Base-by-base conservation (phyloP, 2,888 invertebrate genomes). In the Eudasyphora cyanicolor region DNA sequence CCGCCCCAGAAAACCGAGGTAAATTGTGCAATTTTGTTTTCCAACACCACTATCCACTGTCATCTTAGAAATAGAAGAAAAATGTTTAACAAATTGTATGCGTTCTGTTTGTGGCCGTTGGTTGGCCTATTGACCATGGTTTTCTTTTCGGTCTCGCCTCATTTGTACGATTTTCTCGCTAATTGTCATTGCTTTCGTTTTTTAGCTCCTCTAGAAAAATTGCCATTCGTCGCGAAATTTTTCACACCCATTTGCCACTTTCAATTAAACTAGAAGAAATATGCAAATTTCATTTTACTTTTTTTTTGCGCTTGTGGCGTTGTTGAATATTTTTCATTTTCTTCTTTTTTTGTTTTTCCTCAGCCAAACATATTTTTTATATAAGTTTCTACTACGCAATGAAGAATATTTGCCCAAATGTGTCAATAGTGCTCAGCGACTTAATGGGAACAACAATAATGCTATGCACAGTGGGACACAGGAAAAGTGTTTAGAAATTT, bases 191-290 rank as follows among this genome's bases (percentile, higher is more conserved):
- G 62, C 32, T 35, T 21, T 60, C 29, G 38, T 35, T 38, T 64
- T 38, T n/a, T n/a, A n/a, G 38, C 24, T 19, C 14, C 12, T 21
- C 21, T n/a, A n/a, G n/a, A n/a, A n/a, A n/a, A n/a, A n/a, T 17
- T 45, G 14, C 38, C 27, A 51, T 51, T 62, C 21, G 32, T 71
- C 54, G 24, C 70, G 14, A n/a, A n/a, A 42, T 69, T 75, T 49
- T 75, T 74, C 21, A 49, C 57, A 75, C 29, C 57, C 80, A 84
- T 75, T 79, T 84, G 84, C 81, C 84, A 81, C 73, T 76, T 84
- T 84, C 81, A 84, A 76, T 81, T 81, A 17, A 73, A 84, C 54
- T 79, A 78, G 32, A 80, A 78, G 42, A 84, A 78, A 76, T 79
- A 51, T 67, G 69, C 60, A 69, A 75, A 62, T 83, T 69, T 70